These are phyloP conservation scores for Pterostichus madidus DNA, from an alignment of 2,888 invertebrate species.

Conservation along the genomic window DNA sequence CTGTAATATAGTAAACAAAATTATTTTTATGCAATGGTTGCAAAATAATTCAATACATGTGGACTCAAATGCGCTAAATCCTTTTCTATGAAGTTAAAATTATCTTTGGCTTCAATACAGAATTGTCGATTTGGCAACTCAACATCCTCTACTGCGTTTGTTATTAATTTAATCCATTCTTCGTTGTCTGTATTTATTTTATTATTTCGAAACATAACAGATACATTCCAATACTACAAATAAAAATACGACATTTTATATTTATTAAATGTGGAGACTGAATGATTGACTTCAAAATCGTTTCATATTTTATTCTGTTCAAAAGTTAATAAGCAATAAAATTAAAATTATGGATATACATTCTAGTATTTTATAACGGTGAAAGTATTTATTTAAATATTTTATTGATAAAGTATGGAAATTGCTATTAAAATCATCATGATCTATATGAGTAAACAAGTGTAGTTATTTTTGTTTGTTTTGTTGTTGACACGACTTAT, in stretches of 20 bases:
- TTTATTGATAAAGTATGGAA: not conserved
- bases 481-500: constrained; percentile 42
- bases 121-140: constrained; percentile 44
- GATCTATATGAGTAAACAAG: constrained; percentile 17
- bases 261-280: not conserved
- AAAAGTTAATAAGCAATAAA: too few species aligned
- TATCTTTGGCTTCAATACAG: constrained; percentile 50
- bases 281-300: not conserved
- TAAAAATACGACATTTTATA: constrained; percentile 1
- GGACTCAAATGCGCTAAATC: constrained; percentile 37
- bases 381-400: not conserved
- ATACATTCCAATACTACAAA: constrained; percentile 54
- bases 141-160: constrained; percentile 51
- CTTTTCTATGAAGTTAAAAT: constrained; percentile 56
- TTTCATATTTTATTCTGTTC: too few species aligned
- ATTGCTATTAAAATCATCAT: not conserved
- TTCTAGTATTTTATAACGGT: not conserved
- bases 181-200: constrained; percentile 36
- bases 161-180: constrained; percentile 26
- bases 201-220: constrained; percentile 17
- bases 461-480: constrained; percentile 43
- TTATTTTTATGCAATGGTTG: constrained; percentile 50
- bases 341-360: too few species aligned
- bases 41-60: constrained; percentile 50
- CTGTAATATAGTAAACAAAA: constrained; percentile 45